A percentile compares a stretch with the other conserved stretches of the same genome.
phyloP scores from a whole-genome alignment of 1,140 invertebrate species.

The Cotesia glomerata region DNA sequence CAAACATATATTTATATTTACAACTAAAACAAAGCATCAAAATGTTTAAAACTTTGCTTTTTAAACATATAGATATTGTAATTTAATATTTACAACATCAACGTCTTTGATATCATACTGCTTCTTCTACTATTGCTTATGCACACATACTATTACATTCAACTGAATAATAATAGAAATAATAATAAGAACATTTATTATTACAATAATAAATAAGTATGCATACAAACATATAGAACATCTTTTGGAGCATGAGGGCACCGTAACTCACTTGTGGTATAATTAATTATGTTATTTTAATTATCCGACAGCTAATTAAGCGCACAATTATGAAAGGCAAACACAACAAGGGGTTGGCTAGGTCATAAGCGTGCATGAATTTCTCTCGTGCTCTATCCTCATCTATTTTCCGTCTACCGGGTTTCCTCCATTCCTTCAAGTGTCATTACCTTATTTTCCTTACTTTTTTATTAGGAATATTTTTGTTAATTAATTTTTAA shows the following conservation, averaged over 20 bases:
- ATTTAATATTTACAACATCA: too few relatives aligned
- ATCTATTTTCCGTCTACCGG: not conserved
- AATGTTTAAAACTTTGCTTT: not conserved
- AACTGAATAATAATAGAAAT: not conserved
- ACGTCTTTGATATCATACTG: not conserved
- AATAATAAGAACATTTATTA: not conserved
- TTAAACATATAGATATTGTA: not conserved
- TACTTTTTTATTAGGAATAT: too few relatives aligned
- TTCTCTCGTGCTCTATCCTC: not conserved
- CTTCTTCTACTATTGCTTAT: not conserved
- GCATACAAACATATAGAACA: not conserved
- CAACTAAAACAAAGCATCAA: not conserved
- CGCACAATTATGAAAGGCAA: slow-evolving; percentile 49
- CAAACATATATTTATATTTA: not conserved
- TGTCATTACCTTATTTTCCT: not conserved
- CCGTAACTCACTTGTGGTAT: slow-evolving; percentile 33
- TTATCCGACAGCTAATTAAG: slow-evolving; percentile 50
- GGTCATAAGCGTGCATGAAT: slow-evolving; percentile 4
- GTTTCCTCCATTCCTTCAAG: not conserved
- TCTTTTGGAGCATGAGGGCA: slow-evolving; percentile 1
- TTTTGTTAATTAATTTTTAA: too few relatives aligned
- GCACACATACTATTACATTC: not conserved
- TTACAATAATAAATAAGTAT: not conserved
- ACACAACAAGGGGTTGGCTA: slow-evolving; percentile 38
- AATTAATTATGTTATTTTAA: slow-evolving; percentile 53